A percentile compares a stretch with the other conserved stretches of the same genome.
These are phyloP conservation scores for Raphicerus campestris DNA, from an alignment of 2,113 vertebrate genomes.

Conservation along the genomic window DNA sequence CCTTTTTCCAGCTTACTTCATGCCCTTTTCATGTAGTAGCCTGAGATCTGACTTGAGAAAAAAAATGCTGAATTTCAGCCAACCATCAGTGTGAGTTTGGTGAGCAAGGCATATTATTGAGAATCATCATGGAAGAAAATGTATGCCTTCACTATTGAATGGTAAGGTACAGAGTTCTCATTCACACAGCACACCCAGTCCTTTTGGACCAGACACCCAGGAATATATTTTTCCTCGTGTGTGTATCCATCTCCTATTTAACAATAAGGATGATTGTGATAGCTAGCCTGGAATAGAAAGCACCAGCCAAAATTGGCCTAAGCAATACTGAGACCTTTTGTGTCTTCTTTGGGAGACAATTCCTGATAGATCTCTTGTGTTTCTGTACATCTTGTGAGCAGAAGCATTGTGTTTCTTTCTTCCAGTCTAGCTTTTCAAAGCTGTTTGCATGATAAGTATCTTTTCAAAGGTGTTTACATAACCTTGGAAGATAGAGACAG, in stretches of 20 bases:
- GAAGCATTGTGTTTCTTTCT: background rate
- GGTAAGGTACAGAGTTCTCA: background rate
- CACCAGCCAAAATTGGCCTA: background rate
- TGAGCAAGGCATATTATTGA: background rate
- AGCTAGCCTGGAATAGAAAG: background rate
- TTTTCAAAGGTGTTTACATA: background rate
- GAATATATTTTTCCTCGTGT: no score
- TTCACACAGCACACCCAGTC: rapidly evolving
- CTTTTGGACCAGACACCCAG: background rate
- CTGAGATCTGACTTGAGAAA: background rate
- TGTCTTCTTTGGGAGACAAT: background rate
- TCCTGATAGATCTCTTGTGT: background rate
- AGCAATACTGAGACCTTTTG: background rate
- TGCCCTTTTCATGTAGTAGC: background rate
- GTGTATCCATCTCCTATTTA: background rate
- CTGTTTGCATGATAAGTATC: background rate
- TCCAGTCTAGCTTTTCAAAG: background rate
- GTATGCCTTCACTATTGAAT: background rate
- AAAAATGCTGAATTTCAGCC: background rate
- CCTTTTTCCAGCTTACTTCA: background rate
- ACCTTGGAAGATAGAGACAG: background rate
- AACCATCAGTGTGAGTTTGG: background rate
- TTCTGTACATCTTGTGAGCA: background rate
- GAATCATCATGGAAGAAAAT: background rate
- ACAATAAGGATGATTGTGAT: background rate